Base-by-base conservation (phyloP, 2,888 invertebrate species). In the Cerceris rybyensis region DNA sequence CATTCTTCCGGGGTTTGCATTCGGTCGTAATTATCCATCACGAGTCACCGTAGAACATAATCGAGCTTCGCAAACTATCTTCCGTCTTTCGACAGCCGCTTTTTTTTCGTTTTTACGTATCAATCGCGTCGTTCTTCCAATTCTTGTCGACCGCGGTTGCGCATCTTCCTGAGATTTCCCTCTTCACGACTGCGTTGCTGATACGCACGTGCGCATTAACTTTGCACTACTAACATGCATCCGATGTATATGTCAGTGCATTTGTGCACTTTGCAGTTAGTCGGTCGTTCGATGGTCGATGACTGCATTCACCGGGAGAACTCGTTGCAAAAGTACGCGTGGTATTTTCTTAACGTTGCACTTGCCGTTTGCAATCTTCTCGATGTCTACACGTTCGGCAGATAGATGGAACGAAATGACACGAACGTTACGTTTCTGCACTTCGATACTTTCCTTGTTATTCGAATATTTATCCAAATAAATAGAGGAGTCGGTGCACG, bases 181-280 rank as follows among this genome's bases (percentile, higher is more conserved):
- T 63, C 13, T 46, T 50, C 13, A 54, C 70, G 17, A 41, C 49
- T 61, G 52, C 61, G 65, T 55, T 67, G 61, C 2, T 11, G 42
- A 64, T n/a, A n/a, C 39, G 58, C 71, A 72, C 65, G 66, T 67
- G 69, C 71, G 59, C 46, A 58, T n/a, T 14, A 50, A 17, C 61
- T 63, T 54, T 54, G 46, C 42, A 59, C 59, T 14, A 14, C 59
- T 42, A 42, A 59, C 41, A 42, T 14, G 17, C 46, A 46, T 59
- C n/a, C 52, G 17, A 39, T 11, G 46, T 46, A 6, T 8, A 11
- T 11, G 9, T 11, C 46, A 46, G 0, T 52, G 9, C 1, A 5
- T 52, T 14, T 0, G 17, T 43, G n/a, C 11, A 52, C 41, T n/a
- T n/a, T 16, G 0, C 14, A 16, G 58, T 58, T 39, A n/a, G 17